Evolutionary conservation across 1,140 invertebrate species (phyloP).

Genomic region (Calliphora vicina): DNA sequence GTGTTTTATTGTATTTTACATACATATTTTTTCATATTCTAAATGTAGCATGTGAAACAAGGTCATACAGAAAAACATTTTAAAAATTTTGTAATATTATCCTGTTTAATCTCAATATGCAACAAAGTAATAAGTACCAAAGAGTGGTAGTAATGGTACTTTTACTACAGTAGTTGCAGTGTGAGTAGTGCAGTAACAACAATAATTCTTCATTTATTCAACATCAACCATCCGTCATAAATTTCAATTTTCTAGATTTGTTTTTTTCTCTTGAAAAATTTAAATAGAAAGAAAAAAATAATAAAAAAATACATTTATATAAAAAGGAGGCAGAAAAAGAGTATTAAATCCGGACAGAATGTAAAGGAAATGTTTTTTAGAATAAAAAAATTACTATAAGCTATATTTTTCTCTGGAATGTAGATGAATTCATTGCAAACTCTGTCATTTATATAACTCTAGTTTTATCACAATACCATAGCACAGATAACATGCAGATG

Average conservation of each 20-base stretch:
- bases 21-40: not conserved
- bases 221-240: not conserved
- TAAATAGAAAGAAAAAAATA: not conserved
- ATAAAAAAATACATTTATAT: not conserved
- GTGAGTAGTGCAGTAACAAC: not conserved
- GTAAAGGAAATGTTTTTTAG: too few relatives aligned
- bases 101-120: not conserved
- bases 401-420: not conserved
- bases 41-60: not conserved
- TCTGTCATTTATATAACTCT: too few relatives aligned
- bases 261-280: not conserved
- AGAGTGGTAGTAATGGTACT: not conserved
- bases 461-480: not conserved
- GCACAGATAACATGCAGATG: not conserved
- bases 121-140: not conserved
- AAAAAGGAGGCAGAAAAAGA: not conserved
- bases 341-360: not conserved
- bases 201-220: slow-evolving; percentile 7
- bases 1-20: not conserved
- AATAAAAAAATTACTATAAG: too few relatives aligned
- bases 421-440: too few relatives aligned
- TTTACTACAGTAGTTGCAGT: not conserved
- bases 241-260: not conserved
- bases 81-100: not conserved
- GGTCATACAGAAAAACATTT: not conserved